Evolutionary conservation across 1,140 invertebrate species (phyloP), one percentile per base, ranked within the genome.

Genomic region (Panagrolaimus sp.): DNA sequence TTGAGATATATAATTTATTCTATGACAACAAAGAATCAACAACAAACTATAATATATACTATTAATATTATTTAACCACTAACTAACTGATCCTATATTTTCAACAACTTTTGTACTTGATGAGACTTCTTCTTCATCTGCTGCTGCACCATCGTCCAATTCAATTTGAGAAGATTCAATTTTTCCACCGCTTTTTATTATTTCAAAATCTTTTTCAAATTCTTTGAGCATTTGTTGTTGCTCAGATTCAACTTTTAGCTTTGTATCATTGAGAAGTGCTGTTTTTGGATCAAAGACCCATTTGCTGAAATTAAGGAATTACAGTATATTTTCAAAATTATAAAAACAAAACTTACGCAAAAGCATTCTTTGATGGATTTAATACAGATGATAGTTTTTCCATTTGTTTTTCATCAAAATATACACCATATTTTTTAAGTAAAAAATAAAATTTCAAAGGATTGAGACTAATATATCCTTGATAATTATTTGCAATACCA

Each of bases 381-480:
- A 20, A 57, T 5, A 57, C n/a, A 11, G 14, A 11, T 25, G 20
- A 27, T 2, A 57, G 20, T 27, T 57, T 57, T 11, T 57, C 9
- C 51, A 57, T 57, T 16, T 57, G 51, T n/a, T 57, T 16, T 1
- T 25, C 9, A 9, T 20, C 27, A 11, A 27, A 27, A 57, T 57
- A 16, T 14, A 63, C 53, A 44, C 43, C 62, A 43, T 64, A 72
- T 9, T 42, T 31, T 38, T 72, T 66, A 43, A 72, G 73, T 5
- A 72, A 47, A 23, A 74, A 53, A 31, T 63, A 48, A 23, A 72
- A 64, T 25, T 48, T 23, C 25, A 53, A 14, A 23, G 25, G 8
- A 53, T 23, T 53, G 1, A 9, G 8, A 25, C 8, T 53, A 8
- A 8, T 7, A 1, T 53, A 1, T 11, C 5, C 25, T 16, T 7